phyloP scores from a whole-genome alignment of 2,888 invertebrate species.

The Perizoma flavofasciatum region DNA sequence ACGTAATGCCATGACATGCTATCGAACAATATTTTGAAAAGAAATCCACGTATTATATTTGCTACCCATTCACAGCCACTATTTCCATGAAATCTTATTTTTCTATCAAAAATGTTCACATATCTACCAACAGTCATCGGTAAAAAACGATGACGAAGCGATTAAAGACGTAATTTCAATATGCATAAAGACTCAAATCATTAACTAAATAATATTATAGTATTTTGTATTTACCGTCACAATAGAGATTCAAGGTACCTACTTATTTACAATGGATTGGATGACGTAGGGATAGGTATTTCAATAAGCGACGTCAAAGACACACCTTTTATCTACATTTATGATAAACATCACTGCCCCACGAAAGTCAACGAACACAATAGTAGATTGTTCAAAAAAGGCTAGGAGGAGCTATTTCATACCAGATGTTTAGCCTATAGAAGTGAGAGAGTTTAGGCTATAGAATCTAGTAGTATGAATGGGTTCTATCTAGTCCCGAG shows the following conservation, averaged over 20 bases:
- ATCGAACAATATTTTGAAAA: conserved; percentile 17
- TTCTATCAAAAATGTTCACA: conserved; percentile 7
- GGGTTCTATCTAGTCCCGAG: no score
- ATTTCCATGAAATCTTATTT: conserved; percentile 7
- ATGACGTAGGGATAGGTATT: neutral
- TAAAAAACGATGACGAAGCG: neutral
- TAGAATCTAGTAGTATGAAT: no score
- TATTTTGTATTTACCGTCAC: no score
- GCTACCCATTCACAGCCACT: neutral
- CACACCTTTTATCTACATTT: conserved; percentile 19
- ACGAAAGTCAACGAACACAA: no score
- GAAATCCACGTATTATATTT: conserved; percentile 4
- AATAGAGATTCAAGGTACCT: conserved; percentile 17
- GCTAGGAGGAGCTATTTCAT: no score
- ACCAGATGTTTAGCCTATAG: no score
- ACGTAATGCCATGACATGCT: conserved; percentile 3
- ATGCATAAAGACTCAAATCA: conserved; percentile 7
- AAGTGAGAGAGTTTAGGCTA: no score
- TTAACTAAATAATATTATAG: neutral
- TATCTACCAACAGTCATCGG: neutral
- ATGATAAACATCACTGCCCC: no score
- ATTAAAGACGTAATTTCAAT: conserved; percentile 4
- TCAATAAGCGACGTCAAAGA: conserved; percentile 30
- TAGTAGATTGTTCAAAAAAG: no score
- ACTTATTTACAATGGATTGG: conserved; percentile 20